Evolutionary conservation across 2,113 vertebrate genomes (phyloP).

Genomic region (Sapayoa aenigma): DNA sequence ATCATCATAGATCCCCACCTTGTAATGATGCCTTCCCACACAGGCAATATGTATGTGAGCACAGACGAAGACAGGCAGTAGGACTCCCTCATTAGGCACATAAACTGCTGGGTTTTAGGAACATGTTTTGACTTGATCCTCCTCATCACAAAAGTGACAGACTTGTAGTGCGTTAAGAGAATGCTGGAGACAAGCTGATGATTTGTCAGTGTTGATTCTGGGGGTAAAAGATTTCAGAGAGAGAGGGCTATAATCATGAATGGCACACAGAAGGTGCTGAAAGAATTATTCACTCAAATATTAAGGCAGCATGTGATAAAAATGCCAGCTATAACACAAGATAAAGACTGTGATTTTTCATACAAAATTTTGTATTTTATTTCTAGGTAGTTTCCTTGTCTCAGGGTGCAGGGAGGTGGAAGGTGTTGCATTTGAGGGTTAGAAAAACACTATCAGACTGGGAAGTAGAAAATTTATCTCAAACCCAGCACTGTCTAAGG

Average conservation of each 20-base stretch:
- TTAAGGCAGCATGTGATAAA: not conserved
- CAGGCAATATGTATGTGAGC: not conserved
- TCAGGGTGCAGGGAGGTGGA: not conserved
- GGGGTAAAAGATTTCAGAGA: not conserved
- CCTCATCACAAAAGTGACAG: not conserved
- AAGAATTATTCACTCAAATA: not conserved
- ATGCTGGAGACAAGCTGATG: not conserved
- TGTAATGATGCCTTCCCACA: not conserved
- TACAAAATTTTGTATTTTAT: not conserved
- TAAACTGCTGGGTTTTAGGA: not conserved
- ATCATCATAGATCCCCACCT: not conserved
- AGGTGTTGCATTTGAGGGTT: not conserved
- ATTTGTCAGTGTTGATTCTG: not conserved
- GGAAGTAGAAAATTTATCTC: not conserved
- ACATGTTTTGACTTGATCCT: not conserved
- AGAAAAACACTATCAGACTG: not conserved
- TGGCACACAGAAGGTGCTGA: not conserved
- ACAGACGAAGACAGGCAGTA: not conserved
- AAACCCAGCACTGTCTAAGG: not conserved
- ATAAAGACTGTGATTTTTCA: not conserved
- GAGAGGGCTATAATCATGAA: not conserved
- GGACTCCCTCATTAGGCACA: not conserved
- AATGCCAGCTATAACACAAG: not conserved
- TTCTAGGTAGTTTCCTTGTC: not conserved
- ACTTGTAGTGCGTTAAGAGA: accelerated